Base-by-base conservation (phyloP, 2,113 vertebrate genomes). In the Odontophorus gujanensis region DNA sequence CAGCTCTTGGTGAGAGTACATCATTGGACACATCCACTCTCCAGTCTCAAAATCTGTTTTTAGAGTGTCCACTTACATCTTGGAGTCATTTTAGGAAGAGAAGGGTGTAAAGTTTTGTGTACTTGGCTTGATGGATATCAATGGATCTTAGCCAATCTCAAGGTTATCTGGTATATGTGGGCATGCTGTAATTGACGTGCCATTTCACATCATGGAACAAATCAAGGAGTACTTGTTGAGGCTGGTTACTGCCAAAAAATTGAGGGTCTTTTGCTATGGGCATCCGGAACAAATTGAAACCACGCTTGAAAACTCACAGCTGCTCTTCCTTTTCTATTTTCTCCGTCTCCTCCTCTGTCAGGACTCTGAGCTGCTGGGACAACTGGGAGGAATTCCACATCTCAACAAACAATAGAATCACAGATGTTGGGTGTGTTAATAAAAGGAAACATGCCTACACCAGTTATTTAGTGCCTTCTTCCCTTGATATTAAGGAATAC, bases 251-350 rank as follows among this genome's bases (percentile, higher is more conserved):
- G 87, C 57, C 82, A 87, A 91, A 92, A 95, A 95, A 81, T 73
- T 81, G 66, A 89, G 80, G 85, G 87, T 91, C 45, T 88, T 88
- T 93, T 73, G 34, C 91, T 80, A 8, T 82, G 87, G 87, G 67
- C 55, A 87, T 92, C 87, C 32, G 3, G 87, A 94, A 93, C 85
- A 92, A 96, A 92, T 95, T 83, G 89, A 77, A 95, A 92, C 71
- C 92, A 94, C 91, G 76, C 53, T 92, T 90, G 85, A 96, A 95
- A 96, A 93, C 69, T 87, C 71, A 59, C 96, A 96, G 96, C 94
- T 97, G 90, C 45, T 89, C 65, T 90, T 92, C 79, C 63, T 87
- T 50, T 68, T 67, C 81, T 90, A 81, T 93, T 79, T 96, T 86
- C 55, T 85, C 58, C 21, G 12, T 75, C 42, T 55, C 45, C 58